phyloP scores from a whole-genome alignment of 1,140 invertebrate genomes.

The Brachionus manjavacas region DNA sequence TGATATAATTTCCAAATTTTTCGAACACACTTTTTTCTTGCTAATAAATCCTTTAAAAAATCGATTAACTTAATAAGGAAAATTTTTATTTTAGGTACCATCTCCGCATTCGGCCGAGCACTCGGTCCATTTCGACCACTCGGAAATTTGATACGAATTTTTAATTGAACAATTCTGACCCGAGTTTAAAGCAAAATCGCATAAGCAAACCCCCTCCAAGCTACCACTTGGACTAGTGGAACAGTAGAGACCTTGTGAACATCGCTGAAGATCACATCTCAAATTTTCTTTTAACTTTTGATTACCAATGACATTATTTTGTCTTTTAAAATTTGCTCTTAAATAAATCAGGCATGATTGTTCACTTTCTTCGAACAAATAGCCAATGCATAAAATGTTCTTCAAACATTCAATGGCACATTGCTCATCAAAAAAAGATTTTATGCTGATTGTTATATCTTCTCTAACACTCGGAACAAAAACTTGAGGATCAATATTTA shows the following conservation, averaged over 20 bases:
- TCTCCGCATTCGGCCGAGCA: conserved; percentile 83
- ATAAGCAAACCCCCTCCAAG: background rate
- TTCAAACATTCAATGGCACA: conserved; percentile 40
- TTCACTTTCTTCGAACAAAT: background rate
- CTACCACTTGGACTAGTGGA: background rate
- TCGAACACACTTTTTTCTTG: background rate
- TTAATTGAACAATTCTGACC: conserved; percentile 6
- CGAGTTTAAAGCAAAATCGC: background rate
- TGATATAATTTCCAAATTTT: background rate
- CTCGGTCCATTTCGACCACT: conserved; percentile 69
- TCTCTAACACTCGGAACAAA: background rate
- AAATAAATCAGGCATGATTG: background rate
- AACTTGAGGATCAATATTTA: background rate
- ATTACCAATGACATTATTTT: background rate
- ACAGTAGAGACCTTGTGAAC: background rate
- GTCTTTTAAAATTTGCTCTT: conserved; percentile 1
- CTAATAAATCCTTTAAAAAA: background rate
- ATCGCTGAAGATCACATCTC: background rate
- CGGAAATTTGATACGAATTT: conserved; percentile 45
- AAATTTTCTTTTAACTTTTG: conserved; percentile 16
- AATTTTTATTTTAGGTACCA: conserved; percentile 70
- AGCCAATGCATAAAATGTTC: background rate
- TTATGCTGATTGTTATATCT: background rate
- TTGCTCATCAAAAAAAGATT: conserved; percentile 34
- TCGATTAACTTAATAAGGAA: too few species aligned